Evolutionary conservation across 2,797 vertebrate species (phyloP).

Genomic region (Percopsis omiscomaycus): DNA sequence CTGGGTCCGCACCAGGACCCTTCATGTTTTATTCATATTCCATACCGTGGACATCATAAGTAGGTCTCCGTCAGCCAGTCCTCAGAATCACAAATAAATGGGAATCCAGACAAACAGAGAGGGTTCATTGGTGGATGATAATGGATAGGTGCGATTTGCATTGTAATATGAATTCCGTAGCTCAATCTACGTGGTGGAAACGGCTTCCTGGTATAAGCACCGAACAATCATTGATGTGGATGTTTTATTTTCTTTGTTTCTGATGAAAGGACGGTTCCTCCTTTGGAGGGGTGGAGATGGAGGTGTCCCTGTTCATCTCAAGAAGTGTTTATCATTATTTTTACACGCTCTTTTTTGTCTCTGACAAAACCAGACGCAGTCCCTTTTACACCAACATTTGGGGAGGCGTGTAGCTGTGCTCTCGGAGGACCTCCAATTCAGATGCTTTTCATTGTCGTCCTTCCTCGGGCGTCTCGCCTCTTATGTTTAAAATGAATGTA

Average conservation of each 20-base stretch:
- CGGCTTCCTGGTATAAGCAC: conserved; percentile 26
- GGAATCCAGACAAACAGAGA: conserved; percentile 60
- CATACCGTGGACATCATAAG: conserved; percentile 55
- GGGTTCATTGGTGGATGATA: conserved; percentile 47
- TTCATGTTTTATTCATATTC: conserved; percentile 69
- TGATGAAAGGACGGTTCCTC: conserved; percentile 30
- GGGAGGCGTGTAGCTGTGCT: conserved; percentile 17
- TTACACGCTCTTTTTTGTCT: conserved; percentile 27
- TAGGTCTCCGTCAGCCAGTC: conserved; percentile 46
- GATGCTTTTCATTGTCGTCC: conserved; percentile 1
- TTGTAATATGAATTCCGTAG: conserved; percentile 55
- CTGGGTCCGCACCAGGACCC: background rate
- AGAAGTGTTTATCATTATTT: conserved; percentile 59
- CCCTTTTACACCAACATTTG: conserved; percentile 49
- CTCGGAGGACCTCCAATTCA: conserved; percentile 44
- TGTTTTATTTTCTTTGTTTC: conserved; percentile 32
- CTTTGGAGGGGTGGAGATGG: conserved; percentile 44
- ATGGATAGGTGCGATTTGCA: conserved; percentile 57
- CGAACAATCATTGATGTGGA: conserved; percentile 21
- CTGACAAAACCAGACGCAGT: conserved; percentile 49
- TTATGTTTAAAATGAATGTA: conserved; percentile 65
- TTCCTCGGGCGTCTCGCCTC: background rate
- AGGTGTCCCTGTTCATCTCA: conserved; percentile 61
- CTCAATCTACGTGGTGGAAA: conserved; percentile 23
- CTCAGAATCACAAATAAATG: conserved; percentile 53